Evolutionary conservation across 2,888 invertebrate genomes (phyloP), one percentile per base, ranked within the genome.

Genomic region (Apomyelois bistriatella): DNA sequence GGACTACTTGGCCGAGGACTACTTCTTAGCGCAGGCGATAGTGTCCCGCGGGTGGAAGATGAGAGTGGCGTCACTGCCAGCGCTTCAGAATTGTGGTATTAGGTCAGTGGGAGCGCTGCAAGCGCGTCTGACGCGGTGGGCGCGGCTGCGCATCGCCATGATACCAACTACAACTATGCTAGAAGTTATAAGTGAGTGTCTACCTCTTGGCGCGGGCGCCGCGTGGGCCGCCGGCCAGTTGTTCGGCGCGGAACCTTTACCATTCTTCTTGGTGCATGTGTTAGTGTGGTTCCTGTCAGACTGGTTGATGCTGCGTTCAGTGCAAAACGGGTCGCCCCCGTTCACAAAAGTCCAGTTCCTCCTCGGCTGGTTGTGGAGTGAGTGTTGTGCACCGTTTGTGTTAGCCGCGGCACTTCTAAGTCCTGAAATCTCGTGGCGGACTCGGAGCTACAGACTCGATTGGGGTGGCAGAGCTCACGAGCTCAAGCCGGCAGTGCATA

Each of bases 381-480:
- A 99, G 91, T 91, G 94, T 49, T 95, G 95, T 65, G 96, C 98
- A 58, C 96, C 98, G 3, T 96, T 97, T 75, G 92, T 98, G 59
- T 96, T 98, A 80, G 90, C 96, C 36, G 94, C 94, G 70, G 98
- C 99, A 36, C 91, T 99, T 53, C 92, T 96, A 72, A 94, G 96
- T 80, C 97, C 98, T 0, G 93, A 95, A 59, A 98, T 99, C 71
- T 93, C 94, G 79, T 99, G 99, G 99, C 93, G 99, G 72, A 95
- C 97, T 73, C 94, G 98, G 72, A 93, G 94, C 66, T 99, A 97
- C 88, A 94, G 95, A 79, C 92, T 99, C 58, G 94, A 95, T 68
- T 99, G 99, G 99, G 99, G 99, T 59, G 99, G 99, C 35, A 90
- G 96, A 46, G 98, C 97, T 48, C 97, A 98, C 75, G 97, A 97